Evolutionary conservation across 2,888 invertebrate species (phyloP), one percentile per base, ranked within the genome.

Genomic region (Tetragonisca angustula): DNA sequence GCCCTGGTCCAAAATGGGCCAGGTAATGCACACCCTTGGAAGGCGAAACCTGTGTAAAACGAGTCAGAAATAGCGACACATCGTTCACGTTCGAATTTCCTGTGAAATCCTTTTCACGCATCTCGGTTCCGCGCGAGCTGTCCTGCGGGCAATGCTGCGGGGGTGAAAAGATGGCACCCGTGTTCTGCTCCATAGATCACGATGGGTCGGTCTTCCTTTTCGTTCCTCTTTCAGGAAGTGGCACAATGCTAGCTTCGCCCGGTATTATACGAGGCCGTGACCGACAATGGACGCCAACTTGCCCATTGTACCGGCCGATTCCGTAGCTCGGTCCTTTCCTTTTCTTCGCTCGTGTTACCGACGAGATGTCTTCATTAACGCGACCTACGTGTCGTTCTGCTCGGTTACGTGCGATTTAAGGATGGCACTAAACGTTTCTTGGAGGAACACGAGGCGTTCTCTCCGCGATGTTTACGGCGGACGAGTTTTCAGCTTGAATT

Each of bases 41-140:
- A 21, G n/a, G 56, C 21, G 36, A 43, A 54, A 56, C n/a, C 21
- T 32, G 64, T 15, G 21, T 21, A 65, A 21, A 32, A 43, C 36
- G 13, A 15, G 11, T 21, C 36, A 15, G 88, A 89, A 90, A 91
- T 91, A 90, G 68, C 91, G 91, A 90, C 90, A 90, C 90, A 88
- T 88, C 84, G 83, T 87, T 89, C 88, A 86, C 86, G 87, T 88
- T 90, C 88, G 89, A 88, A 91, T 91, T 91, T 91, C 88, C 93
- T 90, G 91, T 93, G 92, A 93, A 93, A 93, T 93, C 92, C 93
- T 92, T 93, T 93, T 93, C 92, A 93, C 92, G 93, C 91, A 88
- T 91, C 88, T 83, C 87, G 81, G 92, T 92, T 91, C 89, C 92
- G 90, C 84, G 83, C 24, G 52, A 74, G 65, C 56, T 24, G n/a